Conservation (phyloP, 1,140 invertebrate genomes). For the Asobara japonica region DNA sequence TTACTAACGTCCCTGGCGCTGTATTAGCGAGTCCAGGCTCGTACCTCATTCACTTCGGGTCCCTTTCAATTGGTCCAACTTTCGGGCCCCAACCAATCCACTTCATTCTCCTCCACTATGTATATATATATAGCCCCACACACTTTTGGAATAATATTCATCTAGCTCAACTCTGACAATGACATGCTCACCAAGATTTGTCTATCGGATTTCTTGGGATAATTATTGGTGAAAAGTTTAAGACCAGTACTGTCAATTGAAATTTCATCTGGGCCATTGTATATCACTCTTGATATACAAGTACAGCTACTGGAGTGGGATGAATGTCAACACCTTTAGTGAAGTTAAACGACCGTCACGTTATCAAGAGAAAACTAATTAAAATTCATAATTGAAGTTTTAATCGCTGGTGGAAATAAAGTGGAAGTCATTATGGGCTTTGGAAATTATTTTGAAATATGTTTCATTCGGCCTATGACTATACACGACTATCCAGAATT, state of each 20-base stretch:
- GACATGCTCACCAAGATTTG: neutral
- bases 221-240: slow-evolving; percentile 1
- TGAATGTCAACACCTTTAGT: neutral
- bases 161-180: neutral
- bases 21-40: slow-evolving; percentile 30
- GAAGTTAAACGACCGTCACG: neutral
- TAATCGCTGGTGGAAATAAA: neutral
- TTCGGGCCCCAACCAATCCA: neutral
- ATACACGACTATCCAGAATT: too few species aligned
- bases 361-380: neutral
- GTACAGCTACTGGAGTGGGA: neutral
- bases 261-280: neutral
- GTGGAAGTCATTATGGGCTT: neutral
- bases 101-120: neutral
- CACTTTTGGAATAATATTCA: neutral
- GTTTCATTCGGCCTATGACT: too few species aligned
- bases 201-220: neutral
- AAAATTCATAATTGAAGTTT: neutral
- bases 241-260: neutral
- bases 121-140: neutral
- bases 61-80: slow-evolving; percentile 15
- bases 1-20: slow-evolving; percentile 17
- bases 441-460: too few species aligned
- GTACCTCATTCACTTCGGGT: slow-evolving; percentile 8
- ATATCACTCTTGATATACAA: neutral